Percentiles rank a stretch among this genome's conserved stretches.
Evolutionary conservation across 2,888 invertebrate species (phyloP).

Genomic region (Macrophya alboannulata): DNA sequence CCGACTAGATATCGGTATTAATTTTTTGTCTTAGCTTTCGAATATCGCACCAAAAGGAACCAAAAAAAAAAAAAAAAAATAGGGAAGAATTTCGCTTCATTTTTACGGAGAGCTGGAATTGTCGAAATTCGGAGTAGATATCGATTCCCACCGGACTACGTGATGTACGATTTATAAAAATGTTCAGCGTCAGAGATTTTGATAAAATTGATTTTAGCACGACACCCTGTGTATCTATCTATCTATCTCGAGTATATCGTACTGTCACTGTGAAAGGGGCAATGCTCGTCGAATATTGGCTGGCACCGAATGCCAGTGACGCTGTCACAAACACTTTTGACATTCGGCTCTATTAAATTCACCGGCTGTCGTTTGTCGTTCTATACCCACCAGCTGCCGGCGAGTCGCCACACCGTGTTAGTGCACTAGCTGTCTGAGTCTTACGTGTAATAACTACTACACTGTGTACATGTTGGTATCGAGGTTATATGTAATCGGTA

Average conservation of each 20-base stretch:
- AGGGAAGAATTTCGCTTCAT: not conserved
- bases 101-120: not conserved
- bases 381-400: not conserved
- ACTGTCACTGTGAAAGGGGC: conserved; percentile 27
- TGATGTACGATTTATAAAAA: not conserved
- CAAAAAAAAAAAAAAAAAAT: not conserved
- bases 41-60: not conserved
- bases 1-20: not conserved
- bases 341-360: conserved; percentile 51
- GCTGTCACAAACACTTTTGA: conserved; percentile 66
- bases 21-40: not conserved
- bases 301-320: conserved; percentile 78
- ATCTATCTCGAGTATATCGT: conserved; percentile 9
- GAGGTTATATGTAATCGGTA: conserved; percentile 8
- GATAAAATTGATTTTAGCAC: conserved; percentile 14
- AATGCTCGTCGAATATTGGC: conserved; percentile 71
- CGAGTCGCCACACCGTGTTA: not conserved
- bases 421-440: conserved; percentile 31
- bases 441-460: not conserved
- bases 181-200: not conserved
- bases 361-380: conserved; percentile 45
- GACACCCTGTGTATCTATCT: conserved; percentile 12
- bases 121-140: not conserved
- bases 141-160: not conserved
- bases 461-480: not conserved